phyloP scores from a whole-genome alignment of 2,888 invertebrate genomes.

The Plebejus anna region DNA sequence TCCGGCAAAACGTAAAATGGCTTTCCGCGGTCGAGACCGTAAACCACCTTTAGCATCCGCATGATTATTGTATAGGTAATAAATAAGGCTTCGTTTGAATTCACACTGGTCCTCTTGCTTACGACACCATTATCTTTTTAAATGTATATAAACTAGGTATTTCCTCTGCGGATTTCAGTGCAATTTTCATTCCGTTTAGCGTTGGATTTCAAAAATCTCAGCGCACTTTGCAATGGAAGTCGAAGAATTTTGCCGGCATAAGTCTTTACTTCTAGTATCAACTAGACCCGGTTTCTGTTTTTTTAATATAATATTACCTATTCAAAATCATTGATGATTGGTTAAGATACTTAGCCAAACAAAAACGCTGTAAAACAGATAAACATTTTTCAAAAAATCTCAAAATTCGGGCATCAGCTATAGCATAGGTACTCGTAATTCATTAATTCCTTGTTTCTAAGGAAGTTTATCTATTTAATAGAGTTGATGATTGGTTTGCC shows the following conservation, averaged over 20 bases:
- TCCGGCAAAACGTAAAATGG: slow-evolving; percentile 56
- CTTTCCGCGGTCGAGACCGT: slow-evolving; percentile 55
- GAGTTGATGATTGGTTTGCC: no score
- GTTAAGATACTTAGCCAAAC: no score
- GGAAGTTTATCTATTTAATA: no score
- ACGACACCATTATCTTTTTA: slow-evolving; percentile 48
- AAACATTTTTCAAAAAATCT: background rate
- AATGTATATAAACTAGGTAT: slow-evolving; percentile 18
- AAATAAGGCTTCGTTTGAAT: slow-evolving; percentile 59
- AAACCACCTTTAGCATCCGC: slow-evolving; percentile 67
- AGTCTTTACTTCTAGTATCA: background rate
- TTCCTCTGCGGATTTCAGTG: background rate
- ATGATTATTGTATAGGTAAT: slow-evolving; percentile 73
- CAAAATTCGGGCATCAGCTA: background rate
- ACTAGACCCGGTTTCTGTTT: no score
- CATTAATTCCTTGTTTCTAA: no score
- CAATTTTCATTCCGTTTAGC: slow-evolving; percentile 1
- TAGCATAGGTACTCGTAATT: no score
- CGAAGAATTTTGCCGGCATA: background rate
- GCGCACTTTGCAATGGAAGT: background rate
- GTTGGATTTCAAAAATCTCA: background rate
- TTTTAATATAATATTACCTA: no score
- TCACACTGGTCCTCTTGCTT: slow-evolving; percentile 44
- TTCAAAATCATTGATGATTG: no score
- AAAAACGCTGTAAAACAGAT: no score